Conservation (phyloP, 1,140 invertebrate species). For the Sitobion miscanthi region DNA sequence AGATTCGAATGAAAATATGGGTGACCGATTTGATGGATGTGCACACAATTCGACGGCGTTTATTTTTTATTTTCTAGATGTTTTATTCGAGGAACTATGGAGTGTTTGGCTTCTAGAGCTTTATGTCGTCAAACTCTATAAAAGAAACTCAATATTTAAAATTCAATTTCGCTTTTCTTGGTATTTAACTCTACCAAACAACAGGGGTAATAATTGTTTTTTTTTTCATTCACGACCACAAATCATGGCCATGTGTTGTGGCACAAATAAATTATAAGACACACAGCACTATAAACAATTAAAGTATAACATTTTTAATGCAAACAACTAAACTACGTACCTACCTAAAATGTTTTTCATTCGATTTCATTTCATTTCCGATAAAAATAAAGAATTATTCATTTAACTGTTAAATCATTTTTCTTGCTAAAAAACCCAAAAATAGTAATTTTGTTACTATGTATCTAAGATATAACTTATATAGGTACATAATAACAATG, state of each 20-base stretch:
- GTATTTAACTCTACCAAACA: not conserved
- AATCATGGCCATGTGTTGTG: not conserved
- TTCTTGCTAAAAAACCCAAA: not conserved
- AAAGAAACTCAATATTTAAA: not conserved
- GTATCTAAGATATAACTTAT: not conserved
- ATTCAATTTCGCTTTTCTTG: not conserved
- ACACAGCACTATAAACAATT: not conserved
- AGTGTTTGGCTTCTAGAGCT: not conserved
- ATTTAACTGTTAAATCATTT: too few relatives aligned
- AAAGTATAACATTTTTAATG: not conserved
- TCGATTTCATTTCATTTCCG: not conserved
- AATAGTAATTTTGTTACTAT: not conserved
- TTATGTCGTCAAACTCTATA: not conserved
- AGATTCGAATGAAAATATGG: conserved; percentile 7
- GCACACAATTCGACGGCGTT: not conserved
- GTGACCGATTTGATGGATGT: conserved; percentile 39
- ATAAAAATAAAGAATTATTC: not conserved
- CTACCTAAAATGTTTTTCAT: not conserved
- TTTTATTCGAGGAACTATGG: conserved; percentile 3
- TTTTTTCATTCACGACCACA: not conserved
- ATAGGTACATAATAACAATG: not conserved
- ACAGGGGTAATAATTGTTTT: not conserved
- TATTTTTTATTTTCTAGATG: conserved; percentile 7
- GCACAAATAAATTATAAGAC: not conserved
- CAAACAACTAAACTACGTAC: not conserved